Evolutionary conservation across 1,140 invertebrate genomes (phyloP).

Genomic region (Battus philenor): DNA sequence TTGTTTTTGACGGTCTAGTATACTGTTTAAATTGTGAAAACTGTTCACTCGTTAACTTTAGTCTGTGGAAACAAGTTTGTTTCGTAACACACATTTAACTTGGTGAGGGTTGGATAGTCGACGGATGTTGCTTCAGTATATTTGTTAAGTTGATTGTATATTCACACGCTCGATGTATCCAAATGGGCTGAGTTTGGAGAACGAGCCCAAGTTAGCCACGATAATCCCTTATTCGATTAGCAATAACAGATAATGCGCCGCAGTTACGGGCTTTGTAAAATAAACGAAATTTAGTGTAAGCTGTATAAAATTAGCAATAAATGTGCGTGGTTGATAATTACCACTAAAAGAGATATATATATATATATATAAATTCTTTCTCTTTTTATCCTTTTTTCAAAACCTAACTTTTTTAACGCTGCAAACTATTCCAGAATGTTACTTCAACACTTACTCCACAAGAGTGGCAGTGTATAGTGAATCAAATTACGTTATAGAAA

Average conservation of each 20-base stretch:
- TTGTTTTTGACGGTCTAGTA: no score
- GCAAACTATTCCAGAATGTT: no score
- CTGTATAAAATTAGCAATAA: no score
- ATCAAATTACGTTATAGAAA: no score
- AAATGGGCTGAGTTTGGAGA: slow-evolving; percentile 39
- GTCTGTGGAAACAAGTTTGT: slow-evolving; percentile 19
- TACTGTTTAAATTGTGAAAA: no score
- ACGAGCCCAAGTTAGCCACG: slow-evolving; percentile 32
- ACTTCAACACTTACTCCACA: no score
- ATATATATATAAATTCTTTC: background rate
- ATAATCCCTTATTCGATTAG: slow-evolving; percentile 37
- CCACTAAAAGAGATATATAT: no score
- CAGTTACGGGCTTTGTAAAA: no score
- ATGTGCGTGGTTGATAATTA: no score
- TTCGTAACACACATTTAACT: slow-evolving; percentile 23
- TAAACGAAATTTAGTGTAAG: no score
- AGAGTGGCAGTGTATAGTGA: no score
- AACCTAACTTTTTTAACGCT: background rate
- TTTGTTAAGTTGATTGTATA: slow-evolving; percentile 53
- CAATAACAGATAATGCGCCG: slow-evolving; percentile 16
- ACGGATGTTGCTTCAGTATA: slow-evolving; percentile 36
- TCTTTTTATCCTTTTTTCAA: background rate
- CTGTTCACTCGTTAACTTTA: background rate
- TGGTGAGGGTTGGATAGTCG: slow-evolving; percentile 17
- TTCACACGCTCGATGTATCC: slow-evolving; percentile 45